Conservation (phyloP, 1,140 invertebrate genomes). For the Euglossa dilemma region DNA sequence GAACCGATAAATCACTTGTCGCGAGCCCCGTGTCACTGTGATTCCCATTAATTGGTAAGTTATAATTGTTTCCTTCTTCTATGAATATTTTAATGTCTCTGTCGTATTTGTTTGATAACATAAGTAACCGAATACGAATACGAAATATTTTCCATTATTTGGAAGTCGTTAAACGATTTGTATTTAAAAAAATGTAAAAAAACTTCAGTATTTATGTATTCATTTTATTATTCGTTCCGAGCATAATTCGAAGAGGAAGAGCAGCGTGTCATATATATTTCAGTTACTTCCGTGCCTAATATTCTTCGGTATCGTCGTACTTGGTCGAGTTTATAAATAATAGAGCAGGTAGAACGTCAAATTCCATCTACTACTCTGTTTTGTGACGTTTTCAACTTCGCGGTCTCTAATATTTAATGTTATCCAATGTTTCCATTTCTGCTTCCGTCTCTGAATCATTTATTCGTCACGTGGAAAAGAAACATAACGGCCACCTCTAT, state of each 20-base stretch:
- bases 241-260: no score
- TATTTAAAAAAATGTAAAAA: no score
- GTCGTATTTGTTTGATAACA: no score
- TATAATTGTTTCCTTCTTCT: slow-evolving; percentile 3
- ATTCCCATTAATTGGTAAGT: slow-evolving; percentile 11
- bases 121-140: no score
- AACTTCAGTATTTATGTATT: background rate
- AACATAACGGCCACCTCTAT: background rate
- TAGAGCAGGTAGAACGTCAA: background rate
- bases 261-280: background rate
- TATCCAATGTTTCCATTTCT: background rate
- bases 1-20: slow-evolving; percentile 57
- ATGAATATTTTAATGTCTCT: background rate
- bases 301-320: no score
- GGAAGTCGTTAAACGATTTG: no score
- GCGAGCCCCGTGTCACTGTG: background rate
- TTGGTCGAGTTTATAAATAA: background rate
- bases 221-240: background rate
- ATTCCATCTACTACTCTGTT: background rate
- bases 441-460: slow-evolving; percentile 11
- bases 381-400: slow-evolving; percentile 10
- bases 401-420: slow-evolving; percentile 18
- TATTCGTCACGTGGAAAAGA: background rate
- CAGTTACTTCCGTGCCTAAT: background rate
- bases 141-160: no score